A percentile compares a stretch with the other conserved stretches of the same genome.
phyloP scores from a whole-genome alignment of 2,113 vertebrate genomes.

The Megaleporinus macrocephalus region DNA sequence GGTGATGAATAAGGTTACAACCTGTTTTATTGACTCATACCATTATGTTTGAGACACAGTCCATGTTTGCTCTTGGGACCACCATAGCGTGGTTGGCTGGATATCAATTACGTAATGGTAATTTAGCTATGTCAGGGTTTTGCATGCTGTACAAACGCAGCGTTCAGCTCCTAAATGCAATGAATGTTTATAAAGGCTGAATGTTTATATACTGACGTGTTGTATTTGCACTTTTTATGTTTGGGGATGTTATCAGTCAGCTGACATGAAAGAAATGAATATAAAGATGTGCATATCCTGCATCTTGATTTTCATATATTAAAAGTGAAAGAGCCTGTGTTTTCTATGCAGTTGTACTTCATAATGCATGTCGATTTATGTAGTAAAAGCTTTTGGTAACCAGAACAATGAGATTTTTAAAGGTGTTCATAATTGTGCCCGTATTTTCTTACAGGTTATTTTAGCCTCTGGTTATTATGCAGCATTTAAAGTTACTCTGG shows the following conservation, averaged over 20 bases:
- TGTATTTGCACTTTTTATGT: not conserved
- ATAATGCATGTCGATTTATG: not conserved
- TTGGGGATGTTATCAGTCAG: not conserved
- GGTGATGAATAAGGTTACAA: not conserved
- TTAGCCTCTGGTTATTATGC: constrained; percentile 93
- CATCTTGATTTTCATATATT: constrained; percentile 1
- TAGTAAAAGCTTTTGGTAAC: constrained; percentile 12
- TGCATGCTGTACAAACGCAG: not conserved
- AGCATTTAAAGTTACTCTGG: constrained; percentile 90
- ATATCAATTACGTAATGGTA: not conserved
- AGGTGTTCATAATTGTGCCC: constrained; percentile 5
- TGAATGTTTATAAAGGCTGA: too few relatives aligned
- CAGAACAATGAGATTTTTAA: constrained; percentile 14
- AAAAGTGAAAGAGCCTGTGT: not conserved
- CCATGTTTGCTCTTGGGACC: not conserved
- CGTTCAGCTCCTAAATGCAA: not conserved
- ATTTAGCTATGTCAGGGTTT: not conserved
- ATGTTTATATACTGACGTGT: not conserved
- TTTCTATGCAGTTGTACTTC: not conserved
- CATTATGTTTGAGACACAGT: too few relatives aligned
- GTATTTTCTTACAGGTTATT: constrained; percentile 80
- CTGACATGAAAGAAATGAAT: not conserved
- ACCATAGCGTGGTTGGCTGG: not conserved
- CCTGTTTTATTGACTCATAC: not conserved
- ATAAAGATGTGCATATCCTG: not conserved